Evolutionary conservation across 2,797 vertebrate species (phyloP).

Genomic region (Orestias chungarensis): DNA sequence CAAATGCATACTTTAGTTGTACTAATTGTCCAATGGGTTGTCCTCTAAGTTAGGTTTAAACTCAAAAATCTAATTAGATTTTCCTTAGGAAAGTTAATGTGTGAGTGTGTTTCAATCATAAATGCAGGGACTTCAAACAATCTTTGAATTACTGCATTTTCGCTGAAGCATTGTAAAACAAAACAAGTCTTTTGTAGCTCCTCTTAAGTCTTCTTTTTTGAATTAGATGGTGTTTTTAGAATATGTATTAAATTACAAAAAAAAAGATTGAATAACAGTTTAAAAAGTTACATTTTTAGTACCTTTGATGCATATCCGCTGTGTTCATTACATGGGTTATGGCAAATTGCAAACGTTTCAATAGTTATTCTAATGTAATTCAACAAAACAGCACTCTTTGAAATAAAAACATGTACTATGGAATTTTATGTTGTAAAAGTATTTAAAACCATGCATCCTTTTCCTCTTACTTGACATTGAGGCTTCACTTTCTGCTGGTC

Average conservation of each 20-base stretch:
- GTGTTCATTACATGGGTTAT: too few relatives aligned
- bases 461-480: neutral
- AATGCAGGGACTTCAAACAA: constrained; percentile 4
- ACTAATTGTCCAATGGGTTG: constrained; percentile 23
- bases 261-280: too few relatives aligned
- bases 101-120: constrained; percentile 15
- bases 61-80: constrained; percentile 22
- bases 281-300: too few relatives aligned
- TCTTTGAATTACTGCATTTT: neutral
- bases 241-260: too few relatives aligned
- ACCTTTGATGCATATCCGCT: neutral
- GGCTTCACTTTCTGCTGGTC: neutral
- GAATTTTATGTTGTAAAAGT: too few relatives aligned
- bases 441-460: neutral
- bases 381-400: neutral
- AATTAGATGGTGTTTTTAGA: neutral
- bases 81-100: constrained; percentile 17
- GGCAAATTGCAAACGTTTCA: neutral
- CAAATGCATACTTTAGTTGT: constrained; percentile 24
- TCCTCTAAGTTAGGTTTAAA: constrained; percentile 28
- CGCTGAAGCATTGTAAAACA: neutral
- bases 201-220: neutral
- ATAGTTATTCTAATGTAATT: neutral
- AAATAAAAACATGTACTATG: too few relatives aligned
- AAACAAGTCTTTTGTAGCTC: neutral